Base-by-base conservation (phyloP, 2,888 invertebrate species). In the Melieria crassipennis region DNA sequence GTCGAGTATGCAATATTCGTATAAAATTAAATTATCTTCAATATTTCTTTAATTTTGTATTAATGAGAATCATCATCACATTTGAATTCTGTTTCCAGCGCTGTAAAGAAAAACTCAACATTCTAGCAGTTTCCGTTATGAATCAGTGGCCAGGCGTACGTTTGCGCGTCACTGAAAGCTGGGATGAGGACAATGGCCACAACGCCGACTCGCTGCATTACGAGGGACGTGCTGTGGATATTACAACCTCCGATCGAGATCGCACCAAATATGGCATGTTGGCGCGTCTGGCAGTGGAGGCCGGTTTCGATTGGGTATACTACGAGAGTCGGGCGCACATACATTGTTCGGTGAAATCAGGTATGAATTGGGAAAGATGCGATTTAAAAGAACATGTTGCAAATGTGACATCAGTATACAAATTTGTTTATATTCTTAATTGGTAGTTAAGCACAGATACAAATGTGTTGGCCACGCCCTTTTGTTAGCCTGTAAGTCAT, bases 251-350 rank as follows among this genome's bases (percentile, higher is more conserved):
- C 78, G 98, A 98, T 89, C 90, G 95, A 69, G 97, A 98, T 88
- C 90, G 94, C 73, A 91, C 94, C 86, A 98, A 98, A 89, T 94
- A 97, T 88, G 98, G 98, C 78, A 96, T 98, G 96, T 89, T 98
- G 83, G 98, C 98, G 61, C 89, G 98, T 74, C 90, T 98, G 70
- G 98, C 98, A 0, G 96, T 97, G 73, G 97, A 98, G 87, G 97
- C 98, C 45, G 98, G 98, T 82, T 98, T 98, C 90, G 98, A 98
- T 89, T 98, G 97, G 97, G 98, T 98, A 75, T 97, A 94, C 89
- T 98, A 97, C 86, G 97, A 97, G 88, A 95, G 95, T 85, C 90
- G 96, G 78, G 93, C 94, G 13, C 96, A 98, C 87, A 97, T 98
- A 82, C 98, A 98, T 88, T 97, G 97, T 88, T 97, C 97, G 73